Evolutionary conservation across 2,113 vertebrate genomes (phyloP).

Genomic region (Phalacrocorax carbo): DNA sequence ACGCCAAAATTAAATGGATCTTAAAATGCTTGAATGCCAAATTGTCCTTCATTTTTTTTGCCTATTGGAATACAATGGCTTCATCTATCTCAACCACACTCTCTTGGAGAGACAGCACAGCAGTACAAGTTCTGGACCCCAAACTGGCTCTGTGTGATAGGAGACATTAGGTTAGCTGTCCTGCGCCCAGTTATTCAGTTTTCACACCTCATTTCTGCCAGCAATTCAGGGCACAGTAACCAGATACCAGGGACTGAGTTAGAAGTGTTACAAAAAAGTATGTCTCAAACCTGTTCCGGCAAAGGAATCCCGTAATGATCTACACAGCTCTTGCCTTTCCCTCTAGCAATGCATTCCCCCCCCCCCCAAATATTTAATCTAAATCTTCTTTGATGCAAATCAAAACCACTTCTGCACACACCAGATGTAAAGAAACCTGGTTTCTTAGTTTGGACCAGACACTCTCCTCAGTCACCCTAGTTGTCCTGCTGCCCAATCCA

Average conservation of each 20-base stretch:
- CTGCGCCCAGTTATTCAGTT: background rate
- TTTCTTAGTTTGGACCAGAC: background rate
- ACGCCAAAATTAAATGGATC: background rate
- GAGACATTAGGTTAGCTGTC: background rate
- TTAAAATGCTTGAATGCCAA: background rate
- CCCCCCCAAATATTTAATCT: background rate
- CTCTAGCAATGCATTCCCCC: background rate
- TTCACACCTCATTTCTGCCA: background rate
- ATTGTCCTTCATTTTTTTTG: background rate
- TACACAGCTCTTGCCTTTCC: background rate
- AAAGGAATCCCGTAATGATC: background rate
- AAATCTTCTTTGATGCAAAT: background rate
- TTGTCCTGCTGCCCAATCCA: background rate
- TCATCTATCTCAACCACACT: background rate
- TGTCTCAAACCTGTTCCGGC: background rate
- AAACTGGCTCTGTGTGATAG: background rate
- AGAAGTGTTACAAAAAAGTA: background rate
- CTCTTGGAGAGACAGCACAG: background rate
- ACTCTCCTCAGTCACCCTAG: background rate
- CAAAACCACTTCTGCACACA: background rate
- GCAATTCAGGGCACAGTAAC: background rate
- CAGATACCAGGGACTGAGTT: background rate
- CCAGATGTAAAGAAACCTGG: background rate
- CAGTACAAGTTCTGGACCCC: background rate
- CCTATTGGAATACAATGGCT: background rate